phyloP scores from a whole-genome alignment of 2,113 vertebrate species.

The Xerus inauris region DNA sequence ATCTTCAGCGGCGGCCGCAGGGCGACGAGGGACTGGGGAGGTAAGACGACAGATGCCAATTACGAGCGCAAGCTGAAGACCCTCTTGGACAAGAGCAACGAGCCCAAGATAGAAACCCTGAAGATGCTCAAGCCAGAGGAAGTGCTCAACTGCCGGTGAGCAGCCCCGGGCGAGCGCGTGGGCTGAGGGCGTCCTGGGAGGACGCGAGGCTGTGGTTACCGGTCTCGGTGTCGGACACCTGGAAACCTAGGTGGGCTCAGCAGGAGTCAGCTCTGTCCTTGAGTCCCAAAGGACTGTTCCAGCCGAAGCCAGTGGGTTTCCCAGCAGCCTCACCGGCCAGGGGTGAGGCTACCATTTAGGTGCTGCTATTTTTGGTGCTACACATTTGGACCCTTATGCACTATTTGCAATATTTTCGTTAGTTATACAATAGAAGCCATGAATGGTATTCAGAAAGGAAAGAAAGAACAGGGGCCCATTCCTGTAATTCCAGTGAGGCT shows the following conservation, averaged over 20 bases:
- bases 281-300: not conserved
- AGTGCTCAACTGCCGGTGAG: constrained; percentile 84
- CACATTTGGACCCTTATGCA: not conserved
- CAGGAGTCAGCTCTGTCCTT: not conserved
- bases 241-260: not conserved
- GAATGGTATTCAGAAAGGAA: not conserved
- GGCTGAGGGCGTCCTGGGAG: too few relatives aligned
- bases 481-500: too few relatives aligned
- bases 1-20: accelerated
- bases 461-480: too few relatives aligned
- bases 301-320: not conserved
- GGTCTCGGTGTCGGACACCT: too few relatives aligned
- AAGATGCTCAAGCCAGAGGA: constrained; percentile 77
- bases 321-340: not conserved
- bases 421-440: not conserved
- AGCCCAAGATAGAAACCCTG: constrained; percentile 48
- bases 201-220: accelerated
- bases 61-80: constrained; percentile 74
- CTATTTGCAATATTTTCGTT: not conserved
- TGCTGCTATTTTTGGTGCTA: not conserved
- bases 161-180: accelerated
- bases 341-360: not conserved
- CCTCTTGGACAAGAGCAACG: constrained; percentile 53
- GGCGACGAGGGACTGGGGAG: not conserved
- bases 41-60: not conserved